A percentile compares a stretch with the other conserved stretches of the same genome.
These are phyloP conservation scores for Styela clava DNA, from an alignment of 23 tunicate genomes.

Conservation along the genomic window DNA sequence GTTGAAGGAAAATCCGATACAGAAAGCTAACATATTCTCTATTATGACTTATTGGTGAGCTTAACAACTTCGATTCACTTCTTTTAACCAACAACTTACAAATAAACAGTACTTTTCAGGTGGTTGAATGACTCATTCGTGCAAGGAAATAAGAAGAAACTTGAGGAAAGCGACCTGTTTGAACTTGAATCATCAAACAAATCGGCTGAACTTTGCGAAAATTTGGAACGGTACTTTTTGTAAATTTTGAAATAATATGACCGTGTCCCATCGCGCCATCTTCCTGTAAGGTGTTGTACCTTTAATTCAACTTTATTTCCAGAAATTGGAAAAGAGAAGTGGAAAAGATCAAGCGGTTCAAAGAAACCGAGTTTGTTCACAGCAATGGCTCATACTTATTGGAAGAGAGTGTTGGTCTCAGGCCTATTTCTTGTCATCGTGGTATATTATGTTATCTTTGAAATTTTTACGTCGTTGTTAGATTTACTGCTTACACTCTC, in stretches of 20 bases:
- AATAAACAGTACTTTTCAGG: neutral
- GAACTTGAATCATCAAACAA: neutral
- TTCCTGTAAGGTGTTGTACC: too few relatives aligned
- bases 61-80: too few relatives aligned
- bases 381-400: neutral
- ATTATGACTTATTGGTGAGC: neutral
- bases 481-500: neutral
- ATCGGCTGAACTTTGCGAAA: neutral
- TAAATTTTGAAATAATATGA: too few relatives aligned
- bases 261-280: too few relatives aligned
- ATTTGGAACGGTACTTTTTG: neutral
- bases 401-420: neutral
- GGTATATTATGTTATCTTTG: neutral
- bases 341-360: neutral
- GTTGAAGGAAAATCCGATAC: neutral
- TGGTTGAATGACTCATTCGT: neutral
- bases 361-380: neutral
- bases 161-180: neutral
- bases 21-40: neutral
- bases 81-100: neutral
- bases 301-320: neutral
- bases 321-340: neutral
- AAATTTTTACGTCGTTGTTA: neutral
- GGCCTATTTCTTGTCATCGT: neutral
- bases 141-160: neutral